Percentiles rank a stretch among this genome's conserved stretches.
Evolutionary conservation across 2,888 invertebrate species (phyloP).

Genomic region (Brachypalpus laphriformis): DNA sequence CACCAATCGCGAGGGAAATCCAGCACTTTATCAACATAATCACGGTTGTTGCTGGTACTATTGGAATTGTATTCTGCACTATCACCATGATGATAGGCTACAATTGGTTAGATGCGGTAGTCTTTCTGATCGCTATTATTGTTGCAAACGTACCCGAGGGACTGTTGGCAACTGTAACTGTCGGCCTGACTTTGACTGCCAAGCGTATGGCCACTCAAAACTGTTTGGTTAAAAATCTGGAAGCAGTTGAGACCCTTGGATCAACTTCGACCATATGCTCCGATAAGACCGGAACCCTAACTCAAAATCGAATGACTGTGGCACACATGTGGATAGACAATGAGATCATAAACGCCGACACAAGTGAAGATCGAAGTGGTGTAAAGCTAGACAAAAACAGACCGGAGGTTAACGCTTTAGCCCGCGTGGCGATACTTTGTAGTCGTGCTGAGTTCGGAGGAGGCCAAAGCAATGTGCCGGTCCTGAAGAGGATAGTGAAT

Average conservation of each 20-base stretch:
- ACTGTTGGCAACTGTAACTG: conserved; percentile 97
- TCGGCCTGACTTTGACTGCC: conserved; percentile 96
- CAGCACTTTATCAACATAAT: conserved; percentile 98
- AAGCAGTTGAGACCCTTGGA: conserved; percentile 98
- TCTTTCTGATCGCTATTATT: conserved; percentile 98
- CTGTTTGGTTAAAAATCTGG: conserved; percentile 97
- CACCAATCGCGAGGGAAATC: conserved; percentile 98
- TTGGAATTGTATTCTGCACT: conserved; percentile 96
- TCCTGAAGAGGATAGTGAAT: conserved; percentile 93
- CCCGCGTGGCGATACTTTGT: conserved; percentile 95
- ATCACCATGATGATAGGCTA: conserved; percentile 97
- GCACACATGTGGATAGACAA: conserved; percentile 99
- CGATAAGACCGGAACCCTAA: conserved; percentile 97
- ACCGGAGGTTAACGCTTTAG: conserved; percentile 90
- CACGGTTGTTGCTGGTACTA: conserved; percentile 94
- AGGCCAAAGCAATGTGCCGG: conserved; percentile 93
- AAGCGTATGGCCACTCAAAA: conserved; percentile 99
- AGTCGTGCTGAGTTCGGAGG: conserved; percentile 97
- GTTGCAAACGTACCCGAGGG: conserved; percentile 99
- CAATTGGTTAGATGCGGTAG: conserved; percentile 97
- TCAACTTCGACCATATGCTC: conserved; percentile 99
- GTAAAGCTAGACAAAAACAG: conserved; percentile 90
- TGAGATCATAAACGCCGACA: conserved; percentile 97
- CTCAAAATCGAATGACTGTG: conserved; percentile 98
- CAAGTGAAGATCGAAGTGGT: conserved; percentile 96